Base-by-base conservation (phyloP, 1,140 invertebrate genomes). In the Drosophila orena region DNA sequence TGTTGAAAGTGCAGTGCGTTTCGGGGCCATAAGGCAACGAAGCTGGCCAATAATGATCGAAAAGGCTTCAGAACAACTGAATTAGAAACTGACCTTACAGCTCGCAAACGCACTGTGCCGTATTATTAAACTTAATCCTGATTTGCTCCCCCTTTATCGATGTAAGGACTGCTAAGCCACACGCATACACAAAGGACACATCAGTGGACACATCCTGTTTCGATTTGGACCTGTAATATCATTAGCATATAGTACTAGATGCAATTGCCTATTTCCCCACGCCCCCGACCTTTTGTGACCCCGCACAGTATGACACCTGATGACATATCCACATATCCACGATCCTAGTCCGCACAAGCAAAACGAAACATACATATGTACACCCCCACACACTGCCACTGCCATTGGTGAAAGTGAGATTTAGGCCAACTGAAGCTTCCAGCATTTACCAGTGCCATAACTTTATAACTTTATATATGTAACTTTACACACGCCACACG, bases 391-490 rank as follows among this genome's bases (percentile, higher is more conserved):
- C 65, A 40, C 68, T 57, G 66, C 17, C 66, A 70, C 66, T 70
- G 68, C 68, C 68, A 71, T 49, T 57, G 68, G 68, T 70, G 50
- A 69, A 70, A 40, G 66, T 70, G 64, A 70, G 64, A 70, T 70
- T 70, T 70, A 70, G 66, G 66, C 66, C 42, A 70, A 56, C 69
- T 70, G 66, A 70, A 70, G 66, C 66, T 70, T 71, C 69, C 66
- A 72, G 66, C 68, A 73, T 73, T 58, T 72, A 74, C 68, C 66
- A 74, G 57, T 73, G 57, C 57, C 57, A 73, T 74, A 74, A 38
- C 30, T 34, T n/a, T 73, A 71, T 50, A 74, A 40, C 42, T 73
- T 47, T 62, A 73, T 74, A 62, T 42, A 24, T 24, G 17, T 17
- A 73, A 55, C 44, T 46, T 73, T 66, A 75, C 35, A 46, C 15